phyloP scores from a whole-genome alignment of 2,113 vertebrate species.

The Corydoras sp. region DNA sequence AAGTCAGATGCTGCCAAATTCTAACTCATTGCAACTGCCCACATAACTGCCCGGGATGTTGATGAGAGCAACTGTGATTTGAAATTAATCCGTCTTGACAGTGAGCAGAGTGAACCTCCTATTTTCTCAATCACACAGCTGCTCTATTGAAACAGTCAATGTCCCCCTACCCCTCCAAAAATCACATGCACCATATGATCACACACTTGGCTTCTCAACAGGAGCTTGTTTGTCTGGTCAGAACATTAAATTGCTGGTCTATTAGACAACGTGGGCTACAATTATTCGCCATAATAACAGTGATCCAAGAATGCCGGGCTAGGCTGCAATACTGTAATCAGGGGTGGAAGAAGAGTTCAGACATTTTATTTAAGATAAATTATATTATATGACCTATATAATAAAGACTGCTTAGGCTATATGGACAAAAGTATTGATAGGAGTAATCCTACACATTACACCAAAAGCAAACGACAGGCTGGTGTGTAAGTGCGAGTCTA shows the following conservation, averaged over 20 bases:
- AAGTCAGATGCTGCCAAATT: neutral
- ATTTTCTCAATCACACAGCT: conserved; percentile 17
- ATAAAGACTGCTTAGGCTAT: too few species aligned
- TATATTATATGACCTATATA: too few species aligned
- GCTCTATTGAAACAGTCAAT: neutral
- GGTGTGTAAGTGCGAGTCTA: too few species aligned
- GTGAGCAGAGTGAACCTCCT: conserved; percentile 12
- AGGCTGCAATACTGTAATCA: neutral
- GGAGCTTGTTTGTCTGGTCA: conserved; percentile 2
- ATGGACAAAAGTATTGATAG: too few species aligned
- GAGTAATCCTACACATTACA: too few species aligned
- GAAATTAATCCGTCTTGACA: conserved; percentile 36
- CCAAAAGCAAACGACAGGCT: too few species aligned
- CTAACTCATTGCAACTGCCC: neutral
- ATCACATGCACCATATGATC: neutral
- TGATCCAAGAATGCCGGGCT: neutral
- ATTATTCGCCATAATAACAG: neutral
- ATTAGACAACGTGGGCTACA: neutral
- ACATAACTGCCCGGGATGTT: neutral
- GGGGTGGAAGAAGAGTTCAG: too few species aligned
- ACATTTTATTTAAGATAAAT: too few species aligned
- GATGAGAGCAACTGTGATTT: conserved; percentile 15
- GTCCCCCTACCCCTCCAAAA: neutral
- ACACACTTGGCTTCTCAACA: neutral
- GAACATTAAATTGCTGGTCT: neutral